These are phyloP conservation scores for Myotis vivesi DNA, from an alignment of 2,797 vertebrate genomes.

Conservation along the genomic window DNA sequence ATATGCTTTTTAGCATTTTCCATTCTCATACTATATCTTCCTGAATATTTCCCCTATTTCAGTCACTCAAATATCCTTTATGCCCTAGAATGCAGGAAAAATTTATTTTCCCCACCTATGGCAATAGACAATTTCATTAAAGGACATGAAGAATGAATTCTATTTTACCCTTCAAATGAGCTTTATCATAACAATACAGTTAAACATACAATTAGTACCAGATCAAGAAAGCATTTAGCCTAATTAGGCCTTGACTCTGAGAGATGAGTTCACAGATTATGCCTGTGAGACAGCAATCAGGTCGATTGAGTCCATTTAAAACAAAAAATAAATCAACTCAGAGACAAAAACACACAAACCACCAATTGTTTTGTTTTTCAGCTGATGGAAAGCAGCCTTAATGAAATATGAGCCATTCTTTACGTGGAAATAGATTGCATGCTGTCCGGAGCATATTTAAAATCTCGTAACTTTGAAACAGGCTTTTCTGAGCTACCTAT, in stretches of 20 bases:
- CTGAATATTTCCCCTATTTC: not conserved
- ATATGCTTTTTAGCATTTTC: not conserved
- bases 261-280: not conserved
- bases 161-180: not conserved
- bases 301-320: not conserved
- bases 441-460: not conserved
- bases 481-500: conserved; percentile 7
- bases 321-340: conserved; percentile 9
- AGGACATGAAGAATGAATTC: conserved; percentile 30
- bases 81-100: not conserved
- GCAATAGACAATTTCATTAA: conserved; percentile 22
- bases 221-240: conserved; percentile 1
- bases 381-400: not conserved
- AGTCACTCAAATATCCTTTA: conserved; percentile 1
- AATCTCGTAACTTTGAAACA: not conserved
- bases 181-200: not conserved
- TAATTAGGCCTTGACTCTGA: conserved; percentile 24
- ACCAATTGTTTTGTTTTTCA: not conserved
- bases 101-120: not conserved
- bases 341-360: not conserved
- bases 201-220: conserved; percentile 42
- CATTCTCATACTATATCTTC: not conserved
- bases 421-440: not conserved
- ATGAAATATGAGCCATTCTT: conserved; percentile 10
- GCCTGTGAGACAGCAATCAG: not conserved